phyloP scores from a whole-genome alignment of 2,797 vertebrate genomes.

The Tarsius wallacei region DNA sequence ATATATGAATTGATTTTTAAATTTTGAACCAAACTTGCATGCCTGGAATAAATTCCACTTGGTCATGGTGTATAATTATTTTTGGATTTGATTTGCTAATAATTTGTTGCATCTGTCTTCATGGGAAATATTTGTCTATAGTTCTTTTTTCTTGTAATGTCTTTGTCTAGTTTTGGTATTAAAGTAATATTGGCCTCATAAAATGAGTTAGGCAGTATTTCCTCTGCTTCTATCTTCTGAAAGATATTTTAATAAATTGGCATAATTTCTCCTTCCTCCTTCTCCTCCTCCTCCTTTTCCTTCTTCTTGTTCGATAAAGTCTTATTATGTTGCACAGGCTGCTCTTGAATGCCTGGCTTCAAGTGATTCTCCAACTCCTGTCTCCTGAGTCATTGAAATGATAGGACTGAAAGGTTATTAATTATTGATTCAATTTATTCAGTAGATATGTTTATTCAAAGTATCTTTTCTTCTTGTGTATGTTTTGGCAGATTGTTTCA shows the following conservation, averaged over 20 bases:
- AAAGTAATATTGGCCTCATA: not conserved
- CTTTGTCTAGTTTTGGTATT: not conserved
- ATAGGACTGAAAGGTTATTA: too few relatives aligned
- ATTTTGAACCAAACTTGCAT: not conserved
- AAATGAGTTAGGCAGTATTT: not conserved
- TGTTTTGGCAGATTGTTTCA: not conserved
- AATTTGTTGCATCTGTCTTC: not conserved
- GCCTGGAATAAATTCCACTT: too few relatives aligned
- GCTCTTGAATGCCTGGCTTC: not conserved
- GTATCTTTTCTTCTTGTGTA: not conserved
- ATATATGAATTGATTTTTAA: not conserved
- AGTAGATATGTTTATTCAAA: not conserved
- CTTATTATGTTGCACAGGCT: not conserved
- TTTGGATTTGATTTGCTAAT: not conserved
- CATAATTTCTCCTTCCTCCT: not conserved
- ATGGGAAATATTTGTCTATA: not conserved
- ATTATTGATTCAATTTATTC: too few relatives aligned
- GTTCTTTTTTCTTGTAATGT: not conserved
- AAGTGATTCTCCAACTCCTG: rapidly evolving
- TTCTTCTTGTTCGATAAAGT: not conserved
- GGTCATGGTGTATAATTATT: not conserved
- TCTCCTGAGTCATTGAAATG: not conserved
- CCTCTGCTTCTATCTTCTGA: not conserved
- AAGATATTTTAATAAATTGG: not conserved
- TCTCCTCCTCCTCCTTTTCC: too few relatives aligned